A percentile compares a stretch with the other conserved stretches of the same genome.
Evolutionary conservation across 2,888 invertebrate species (phyloP).

Genomic region (Athalia rosae): DNA sequence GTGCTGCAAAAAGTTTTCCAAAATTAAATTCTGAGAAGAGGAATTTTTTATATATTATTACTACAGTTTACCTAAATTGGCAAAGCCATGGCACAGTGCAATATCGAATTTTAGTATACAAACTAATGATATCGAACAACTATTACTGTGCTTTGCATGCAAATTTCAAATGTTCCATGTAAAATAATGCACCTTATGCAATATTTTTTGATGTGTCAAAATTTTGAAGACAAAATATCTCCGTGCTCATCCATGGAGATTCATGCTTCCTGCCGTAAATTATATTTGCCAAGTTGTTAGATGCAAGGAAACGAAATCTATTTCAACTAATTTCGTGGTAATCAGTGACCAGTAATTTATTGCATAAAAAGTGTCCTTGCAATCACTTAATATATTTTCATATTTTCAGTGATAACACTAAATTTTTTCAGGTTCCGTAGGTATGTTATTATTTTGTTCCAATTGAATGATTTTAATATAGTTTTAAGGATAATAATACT

Average conservation of each 20-base stretch:
- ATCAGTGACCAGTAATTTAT: constrained; percentile 41
- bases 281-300: too few relatives aligned
- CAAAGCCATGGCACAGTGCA: too few relatives aligned
- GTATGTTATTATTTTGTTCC: constrained; percentile 73
- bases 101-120: too few relatives aligned
- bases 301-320: too few relatives aligned
- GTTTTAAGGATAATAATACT: constrained; percentile 41
- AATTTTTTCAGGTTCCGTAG: constrained; percentile 71
- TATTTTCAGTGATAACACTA: constrained; percentile 67
- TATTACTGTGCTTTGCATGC: background rate
- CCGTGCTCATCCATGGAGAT: constrained; percentile 9
- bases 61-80: background rate
- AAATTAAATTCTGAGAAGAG: too few relatives aligned
- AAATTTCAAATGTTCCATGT: background rate
- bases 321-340: background rate
- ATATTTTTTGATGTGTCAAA: background rate
- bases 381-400: constrained; percentile 53
- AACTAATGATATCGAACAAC: background rate
- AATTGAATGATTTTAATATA: constrained; percentile 61
- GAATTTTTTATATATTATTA: background rate
- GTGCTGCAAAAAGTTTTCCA: background rate
- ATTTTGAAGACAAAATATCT: background rate
- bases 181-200: background rate
- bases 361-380: constrained; percentile 12
- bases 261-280: too few relatives aligned